Conservation (phyloP, 1,140 invertebrate genomes). For the Ceratitis capitata region DNA sequence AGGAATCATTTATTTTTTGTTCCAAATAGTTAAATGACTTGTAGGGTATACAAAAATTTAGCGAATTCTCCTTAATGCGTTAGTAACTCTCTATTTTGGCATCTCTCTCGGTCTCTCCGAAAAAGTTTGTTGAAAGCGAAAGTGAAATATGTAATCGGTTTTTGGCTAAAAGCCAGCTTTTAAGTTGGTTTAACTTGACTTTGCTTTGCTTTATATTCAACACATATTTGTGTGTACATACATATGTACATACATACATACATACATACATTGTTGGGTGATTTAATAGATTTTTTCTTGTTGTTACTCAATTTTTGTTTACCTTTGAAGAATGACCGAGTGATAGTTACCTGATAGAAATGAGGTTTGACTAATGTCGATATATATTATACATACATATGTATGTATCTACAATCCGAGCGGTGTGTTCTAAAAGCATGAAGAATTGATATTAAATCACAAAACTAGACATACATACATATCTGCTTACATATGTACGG, state of each 20-base stretch:
- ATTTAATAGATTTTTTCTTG: too few relatives aligned
- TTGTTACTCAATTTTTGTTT: not conserved
- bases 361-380: too few relatives aligned
- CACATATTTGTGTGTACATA: not conserved
- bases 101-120: not conserved
- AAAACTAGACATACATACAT: not conserved
- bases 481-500: not conserved
- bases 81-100: too few relatives aligned
- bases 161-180: not conserved
- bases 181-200: conserved; percentile 28
- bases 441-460: not conserved
- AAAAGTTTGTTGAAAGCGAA: conserved; percentile 31
- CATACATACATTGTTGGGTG: not conserved
- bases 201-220: not conserved
- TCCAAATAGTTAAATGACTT: too few relatives aligned
- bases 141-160: conserved; percentile 30
- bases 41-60: conserved; percentile 2
- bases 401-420: not conserved
- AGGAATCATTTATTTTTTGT: too few relatives aligned
- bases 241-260: not conserved
- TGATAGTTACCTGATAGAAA: not conserved
- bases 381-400: too few relatives aligned
- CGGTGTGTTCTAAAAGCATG: not conserved
- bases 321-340: not conserved
- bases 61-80: too few relatives aligned